phyloP scores from a whole-genome alignment of 2,797 vertebrate species.

The Sebastolobus alascanus region DNA sequence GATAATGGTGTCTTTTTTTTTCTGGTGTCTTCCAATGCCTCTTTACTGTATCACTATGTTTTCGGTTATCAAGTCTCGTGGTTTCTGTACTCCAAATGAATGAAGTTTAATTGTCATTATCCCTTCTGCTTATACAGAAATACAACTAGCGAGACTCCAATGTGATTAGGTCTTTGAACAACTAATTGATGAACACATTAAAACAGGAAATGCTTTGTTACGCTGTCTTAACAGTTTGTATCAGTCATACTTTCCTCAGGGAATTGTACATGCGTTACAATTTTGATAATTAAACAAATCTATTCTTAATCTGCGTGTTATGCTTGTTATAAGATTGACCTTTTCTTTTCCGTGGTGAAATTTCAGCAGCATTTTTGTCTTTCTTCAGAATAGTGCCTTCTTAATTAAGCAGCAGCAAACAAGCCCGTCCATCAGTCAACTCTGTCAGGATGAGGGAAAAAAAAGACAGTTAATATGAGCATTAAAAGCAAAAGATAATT shows the following conservation, averaged over 20 bases:
- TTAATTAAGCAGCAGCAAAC: background rate
- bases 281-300: constrained; percentile 73
- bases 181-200: constrained; percentile 13
- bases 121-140: background rate
- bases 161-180: background rate
- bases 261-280: constrained; percentile 58
- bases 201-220: constrained; percentile 23
- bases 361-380: background rate
- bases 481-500: background rate
- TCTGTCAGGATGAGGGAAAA: background rate
- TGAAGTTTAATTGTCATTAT: background rate
- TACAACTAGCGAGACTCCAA: background rate
- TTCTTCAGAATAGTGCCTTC: background rate
- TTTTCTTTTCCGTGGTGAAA: background rate
- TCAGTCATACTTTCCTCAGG: constrained; percentile 53
- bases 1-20: background rate
- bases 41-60: constrained; percentile 5
- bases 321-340: background rate
- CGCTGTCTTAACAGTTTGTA: constrained; percentile 28
- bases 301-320: constrained; percentile 25
- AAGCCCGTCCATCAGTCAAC: background rate
- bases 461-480: background rate
- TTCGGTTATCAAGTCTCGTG: background rate
- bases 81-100: background rate
- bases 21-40: constrained; percentile 22